These are phyloP conservation scores for Allolobophora icterica DNA, from an alignment of 2,888 invertebrate species.

Conservation along the genomic window DNA sequence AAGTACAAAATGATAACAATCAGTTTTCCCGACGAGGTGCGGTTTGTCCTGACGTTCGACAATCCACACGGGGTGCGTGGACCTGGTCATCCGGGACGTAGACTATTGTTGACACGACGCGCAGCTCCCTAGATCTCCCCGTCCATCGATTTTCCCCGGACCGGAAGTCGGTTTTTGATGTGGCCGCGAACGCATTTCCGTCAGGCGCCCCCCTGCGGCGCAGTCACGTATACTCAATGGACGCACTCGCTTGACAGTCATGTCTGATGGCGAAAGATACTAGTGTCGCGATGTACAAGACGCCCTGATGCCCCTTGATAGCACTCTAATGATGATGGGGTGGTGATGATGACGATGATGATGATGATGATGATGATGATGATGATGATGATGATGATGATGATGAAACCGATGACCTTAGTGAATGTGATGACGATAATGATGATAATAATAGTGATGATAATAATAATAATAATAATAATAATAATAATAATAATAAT, in stretches of 20 bases:
- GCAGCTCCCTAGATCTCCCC: background rate
- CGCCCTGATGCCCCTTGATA: too few relatives aligned
- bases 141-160: background rate
- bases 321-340: too few relatives aligned
- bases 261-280: background rate
- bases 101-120: background rate
- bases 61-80: background rate
- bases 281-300: background rate
- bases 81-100: background rate
- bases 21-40: too few relatives aligned
- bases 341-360: background rate
- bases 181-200: background rate
- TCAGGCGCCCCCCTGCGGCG: background rate
- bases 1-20: too few relatives aligned
- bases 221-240: background rate
- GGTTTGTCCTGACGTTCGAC: too few relatives aligned
- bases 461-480: too few relatives aligned
- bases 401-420: background rate
- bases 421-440: background rate
- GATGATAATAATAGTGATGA: too few relatives aligned
- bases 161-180: slow-evolving; percentile 9
- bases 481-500: too few relatives aligned
- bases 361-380: background rate
- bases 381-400: slow-evolving; percentile 13
- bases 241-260: background rate